Percentiles rank a stretch among this genome's conserved stretches.
These are phyloP conservation scores for Drosophila sucinea DNA, from an alignment of 1,140 invertebrate genomes.

Conservation along the genomic window DNA sequence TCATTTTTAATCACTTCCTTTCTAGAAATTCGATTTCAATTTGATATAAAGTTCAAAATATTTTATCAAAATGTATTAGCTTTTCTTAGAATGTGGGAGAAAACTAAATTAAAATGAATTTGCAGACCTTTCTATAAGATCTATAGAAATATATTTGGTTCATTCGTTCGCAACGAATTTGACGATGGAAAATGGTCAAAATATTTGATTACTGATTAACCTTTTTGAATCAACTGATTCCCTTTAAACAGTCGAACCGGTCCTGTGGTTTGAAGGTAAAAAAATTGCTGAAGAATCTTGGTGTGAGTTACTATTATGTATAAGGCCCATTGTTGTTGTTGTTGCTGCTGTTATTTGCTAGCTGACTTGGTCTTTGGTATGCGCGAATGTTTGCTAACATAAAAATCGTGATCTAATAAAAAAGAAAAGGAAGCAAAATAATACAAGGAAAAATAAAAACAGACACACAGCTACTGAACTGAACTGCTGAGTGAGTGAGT, in stretches of 20 bases:
- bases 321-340: conserved; percentile 56
- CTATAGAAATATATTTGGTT: too few species aligned
- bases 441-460: conserved; percentile 20
- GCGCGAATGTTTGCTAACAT: conserved; percentile 78
- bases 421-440: conserved; percentile 25
- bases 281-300: conserved; percentile 60
- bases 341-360: conserved; percentile 25
- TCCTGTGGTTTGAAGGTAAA: conserved; percentile 51
- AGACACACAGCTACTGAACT: conserved; percentile 38
- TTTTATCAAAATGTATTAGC: too few species aligned
- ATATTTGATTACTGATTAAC: neutral
- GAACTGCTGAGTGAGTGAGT: conserved; percentile 11
- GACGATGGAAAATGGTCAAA: too few species aligned
- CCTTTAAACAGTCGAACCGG: conserved; percentile 23
- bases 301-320: conserved; percentile 69
- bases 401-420: conserved; percentile 79
- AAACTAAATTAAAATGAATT: too few species aligned
- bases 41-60: too few species aligned
- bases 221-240: neutral
- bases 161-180: too few species aligned
- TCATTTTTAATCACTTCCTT: too few species aligned
- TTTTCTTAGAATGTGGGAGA: too few species aligned
- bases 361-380: conserved; percentile 55
- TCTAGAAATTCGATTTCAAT: too few species aligned
- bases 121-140: too few species aligned